Evolutionary conservation across 2,888 invertebrate genomes (phyloP), one percentile per base, ranked within the genome.

Genomic region (Leptopilina syphax): DNA sequence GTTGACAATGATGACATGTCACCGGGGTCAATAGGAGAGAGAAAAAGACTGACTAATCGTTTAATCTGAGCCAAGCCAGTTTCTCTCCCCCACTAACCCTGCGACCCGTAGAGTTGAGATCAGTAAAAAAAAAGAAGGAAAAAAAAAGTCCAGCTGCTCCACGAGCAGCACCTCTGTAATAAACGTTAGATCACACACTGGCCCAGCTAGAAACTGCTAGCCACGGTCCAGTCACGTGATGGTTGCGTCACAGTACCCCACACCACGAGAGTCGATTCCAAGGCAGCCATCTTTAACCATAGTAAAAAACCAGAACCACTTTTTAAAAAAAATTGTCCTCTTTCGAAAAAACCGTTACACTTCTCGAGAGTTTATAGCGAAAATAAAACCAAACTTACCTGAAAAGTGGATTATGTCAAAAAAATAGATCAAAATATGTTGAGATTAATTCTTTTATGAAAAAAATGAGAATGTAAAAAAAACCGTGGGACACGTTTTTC

Each of bases 11-110:
- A 65, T 68, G 86, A 84, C 85, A 89, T 91, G 90, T 93, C 94
- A 93, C 92, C 92, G 92, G 90, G 92, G 92, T 93, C 93, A 93
- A 95, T 95, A 95, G 95, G 95, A 95, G 95, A 95, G 95, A 95
- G 95, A 95, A 95, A 95, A 95, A 95, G 95, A 95, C 95, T 95
- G 95, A 95, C 95, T 95, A 91, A 88, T 85, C 83, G 89, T 86
- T 87, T 83, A 78, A 68, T 92, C 90, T 93, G 92, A 94, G 95
- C 93, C 95, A 89, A 94, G 95, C 94, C 95, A 92, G 93, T 93
- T 94, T 93, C 95, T 95, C 95, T 93, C 95, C 93, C 95, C 95
- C 93, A 95, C 91, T 90, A 91, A 90, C 90, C 89, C 85, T 86
- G 88, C 91, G 90, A 92, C 84, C 66, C n/a, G 54, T 67, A 84